Base-by-base conservation (phyloP, 2,797 vertebrate species). In the Chloroceryle amazona region DNA sequence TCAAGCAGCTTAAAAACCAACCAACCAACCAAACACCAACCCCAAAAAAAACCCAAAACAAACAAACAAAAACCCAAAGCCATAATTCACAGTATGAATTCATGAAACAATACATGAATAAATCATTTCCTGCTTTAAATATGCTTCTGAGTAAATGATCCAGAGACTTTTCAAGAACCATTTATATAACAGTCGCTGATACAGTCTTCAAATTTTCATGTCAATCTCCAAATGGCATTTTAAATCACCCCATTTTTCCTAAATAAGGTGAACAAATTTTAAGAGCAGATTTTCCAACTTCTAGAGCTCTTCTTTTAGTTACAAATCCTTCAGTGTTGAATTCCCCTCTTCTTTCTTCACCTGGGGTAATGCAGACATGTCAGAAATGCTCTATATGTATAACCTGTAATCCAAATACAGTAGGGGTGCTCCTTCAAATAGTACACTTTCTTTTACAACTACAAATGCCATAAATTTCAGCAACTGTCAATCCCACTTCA, bases 121-220 rank as follows among this genome's bases (percentile, higher is more conserved):
- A 97, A 71, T 97, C 84, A 96, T 92, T 94, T 97, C 83, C 92
- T 96, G 58, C 84, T 95, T 98, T 96, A 93, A 95, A 97, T 96
- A 96, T 12, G 7, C 65, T 82, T 96, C 88, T 92, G 88, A 95
- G 73, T 91, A 91, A 96, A 96, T 90, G 85, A 89, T 96, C 95
- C 82, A 95, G 85, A 89, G 87, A 47, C 55, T 81, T 94, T 88
- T 97, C 95, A 94, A 87, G 68, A 97, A 85, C 61, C 74, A 96
- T 97, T 90, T 95, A 96, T 97, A 90, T 93, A 96, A 91, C 96
- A 93, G 95, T 97, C 91, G 57, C 86, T 91, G 90, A 83, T 93
- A 70, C 92, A 96, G 89, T 78, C 86, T 96, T 94, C 91, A 97
- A 91, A 87, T 84, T 89, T 91, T 95, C 85, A 82, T 28, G 75